Conservation (phyloP, 2,113 vertebrate species). For the Silurus asotus region DNA sequence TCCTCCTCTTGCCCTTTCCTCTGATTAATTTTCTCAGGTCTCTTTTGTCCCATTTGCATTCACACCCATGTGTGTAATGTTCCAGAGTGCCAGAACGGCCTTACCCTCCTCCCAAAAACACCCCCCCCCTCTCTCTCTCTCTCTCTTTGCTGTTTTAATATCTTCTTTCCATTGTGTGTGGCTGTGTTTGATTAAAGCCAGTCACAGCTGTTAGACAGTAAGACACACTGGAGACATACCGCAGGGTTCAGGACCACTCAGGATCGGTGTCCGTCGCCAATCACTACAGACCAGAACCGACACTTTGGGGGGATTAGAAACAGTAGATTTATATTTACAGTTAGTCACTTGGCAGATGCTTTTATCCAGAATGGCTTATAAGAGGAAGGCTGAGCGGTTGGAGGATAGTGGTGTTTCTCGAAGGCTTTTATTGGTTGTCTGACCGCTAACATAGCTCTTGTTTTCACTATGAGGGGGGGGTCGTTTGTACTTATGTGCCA, state of each 20-base stretch:
- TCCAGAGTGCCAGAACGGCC: not conserved
- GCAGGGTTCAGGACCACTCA: constrained; percentile 58
- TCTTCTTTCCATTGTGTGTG: constrained; percentile 51
- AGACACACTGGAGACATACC: constrained; percentile 55
- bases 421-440: not conserved
- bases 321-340: constrained; percentile 5
- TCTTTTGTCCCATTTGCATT: not conserved
- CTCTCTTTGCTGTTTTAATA: constrained; percentile 51
- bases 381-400: not conserved
- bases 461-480: too few species aligned
- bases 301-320: constrained; percentile 10
- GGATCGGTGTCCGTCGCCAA: not conserved
- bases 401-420: not conserved
- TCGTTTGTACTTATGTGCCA: not conserved
- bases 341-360: not conserved
- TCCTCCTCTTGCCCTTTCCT: constrained; percentile 16
- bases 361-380: not conserved
- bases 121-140: constrained; percentile 45
- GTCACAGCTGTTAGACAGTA: constrained; percentile 63
- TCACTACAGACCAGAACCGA: not conserved
- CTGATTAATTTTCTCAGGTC: not conserved
- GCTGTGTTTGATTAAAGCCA: constrained; percentile 67
- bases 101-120: constrained; percentile 14
- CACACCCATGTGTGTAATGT: constrained; percentile 17
- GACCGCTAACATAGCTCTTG: not conserved